These are phyloP conservation scores for Cynopterus sphinx DNA, from an alignment of 2,797 vertebrate genomes.

Conservation along the genomic window DNA sequence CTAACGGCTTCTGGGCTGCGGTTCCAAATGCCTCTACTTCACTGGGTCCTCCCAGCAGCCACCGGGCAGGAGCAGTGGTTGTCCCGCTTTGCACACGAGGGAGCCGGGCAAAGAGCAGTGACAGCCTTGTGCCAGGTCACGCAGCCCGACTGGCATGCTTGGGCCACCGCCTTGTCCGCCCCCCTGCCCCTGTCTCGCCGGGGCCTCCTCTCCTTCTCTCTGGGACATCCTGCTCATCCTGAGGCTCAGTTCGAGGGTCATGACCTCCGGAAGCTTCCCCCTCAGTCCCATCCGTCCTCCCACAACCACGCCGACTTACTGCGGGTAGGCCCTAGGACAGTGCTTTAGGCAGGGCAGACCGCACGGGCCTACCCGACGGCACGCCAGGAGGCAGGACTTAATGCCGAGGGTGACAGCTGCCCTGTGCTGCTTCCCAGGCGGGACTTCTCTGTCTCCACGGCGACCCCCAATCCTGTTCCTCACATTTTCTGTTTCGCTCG, in stretches of 20 bases:
- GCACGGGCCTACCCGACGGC: not conserved
- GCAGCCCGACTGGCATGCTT: not conserved
- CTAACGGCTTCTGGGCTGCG: not conserved
- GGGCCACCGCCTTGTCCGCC: not conserved
- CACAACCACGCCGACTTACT: too few species aligned
- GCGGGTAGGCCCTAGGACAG: not conserved
- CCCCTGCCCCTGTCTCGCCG: accelerated
- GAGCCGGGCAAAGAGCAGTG: not conserved
- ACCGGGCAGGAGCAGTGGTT: not conserved
- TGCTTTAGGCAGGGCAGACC: not conserved
- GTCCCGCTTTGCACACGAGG: not conserved
- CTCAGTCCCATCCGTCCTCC: not conserved
- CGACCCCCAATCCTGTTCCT: not conserved
- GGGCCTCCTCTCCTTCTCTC: too few species aligned
- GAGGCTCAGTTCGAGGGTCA: not conserved
- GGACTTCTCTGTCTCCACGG: not conserved
- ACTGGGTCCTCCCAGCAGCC: not conserved
- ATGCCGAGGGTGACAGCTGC: not conserved
- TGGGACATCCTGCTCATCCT: not conserved
- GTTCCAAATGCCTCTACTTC: not conserved
- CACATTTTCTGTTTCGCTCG: not conserved
- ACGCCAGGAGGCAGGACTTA: not conserved
- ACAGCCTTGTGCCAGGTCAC: not conserved
- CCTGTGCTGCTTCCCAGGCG: too few species aligned
- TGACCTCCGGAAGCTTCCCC: not conserved